A percentile compares a stretch with the other conserved stretches of the same genome.
Evolutionary conservation across 2,113 vertebrate genomes (phyloP).

Genomic region (Corvus cornix): DNA sequence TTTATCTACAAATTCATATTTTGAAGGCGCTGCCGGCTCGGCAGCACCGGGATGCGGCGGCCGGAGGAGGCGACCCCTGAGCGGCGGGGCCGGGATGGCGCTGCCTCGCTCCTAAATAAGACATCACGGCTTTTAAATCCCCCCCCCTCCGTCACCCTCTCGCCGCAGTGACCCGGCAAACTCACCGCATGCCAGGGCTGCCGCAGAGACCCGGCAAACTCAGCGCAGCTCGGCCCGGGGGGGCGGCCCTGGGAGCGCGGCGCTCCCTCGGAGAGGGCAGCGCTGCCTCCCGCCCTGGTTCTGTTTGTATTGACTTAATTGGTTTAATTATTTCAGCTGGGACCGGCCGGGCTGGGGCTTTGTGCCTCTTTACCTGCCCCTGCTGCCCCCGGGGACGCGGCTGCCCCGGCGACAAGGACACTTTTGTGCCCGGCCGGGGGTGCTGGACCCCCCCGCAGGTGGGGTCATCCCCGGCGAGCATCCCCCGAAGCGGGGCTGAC

Average conservation of each 20-base stretch:
- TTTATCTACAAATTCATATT: rapidly evolving
- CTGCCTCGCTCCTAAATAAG: background rate
- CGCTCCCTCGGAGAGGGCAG: background rate
- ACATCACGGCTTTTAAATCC: slow-evolving; percentile 16
- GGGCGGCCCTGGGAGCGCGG: background rate
- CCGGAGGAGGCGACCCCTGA: background rate
- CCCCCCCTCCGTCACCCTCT: rapidly evolving
- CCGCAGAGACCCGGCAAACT: background rate
- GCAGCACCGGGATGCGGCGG: background rate
- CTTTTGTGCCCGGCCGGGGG: background rate
- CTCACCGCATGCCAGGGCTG: background rate
- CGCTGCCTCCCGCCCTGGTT: background rate
- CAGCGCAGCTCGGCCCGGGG: background rate
- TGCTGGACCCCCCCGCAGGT: background rate
- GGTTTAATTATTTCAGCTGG: slow-evolving; percentile 38
- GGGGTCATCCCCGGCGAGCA: background rate
- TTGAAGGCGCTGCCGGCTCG: background rate
- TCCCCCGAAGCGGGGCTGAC: too few relatives aligned
- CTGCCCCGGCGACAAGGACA: background rate
- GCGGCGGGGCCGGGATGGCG: rapidly evolving
- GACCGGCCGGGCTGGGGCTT: background rate
- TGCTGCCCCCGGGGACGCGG: background rate
- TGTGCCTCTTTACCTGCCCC: background rate
- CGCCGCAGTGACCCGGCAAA: background rate
- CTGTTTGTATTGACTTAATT: slow-evolving; percentile 25